phyloP scores from a whole-genome alignment of 1,140 invertebrate species.

The Holcopasites calliopsidis region DNA sequence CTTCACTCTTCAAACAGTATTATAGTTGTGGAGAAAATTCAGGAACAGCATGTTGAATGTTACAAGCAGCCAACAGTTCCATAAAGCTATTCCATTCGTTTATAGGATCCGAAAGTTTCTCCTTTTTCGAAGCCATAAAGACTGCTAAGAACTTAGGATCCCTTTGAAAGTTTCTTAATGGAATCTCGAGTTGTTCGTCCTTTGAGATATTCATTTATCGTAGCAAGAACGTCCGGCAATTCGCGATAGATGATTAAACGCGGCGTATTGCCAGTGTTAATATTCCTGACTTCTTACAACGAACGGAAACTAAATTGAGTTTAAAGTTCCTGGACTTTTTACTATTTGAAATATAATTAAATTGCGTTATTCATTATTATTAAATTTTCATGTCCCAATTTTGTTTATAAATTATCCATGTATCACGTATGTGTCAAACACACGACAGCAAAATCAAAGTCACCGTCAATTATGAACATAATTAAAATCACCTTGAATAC shows the following conservation, averaged over 20 bases:
- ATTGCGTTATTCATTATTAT: no score
- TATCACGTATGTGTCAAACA: no score
- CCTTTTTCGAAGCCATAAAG: not conserved
- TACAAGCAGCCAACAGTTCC: not conserved
- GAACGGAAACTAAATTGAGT: not conserved
- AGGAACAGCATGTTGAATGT: not conserved
- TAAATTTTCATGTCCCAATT: no score
- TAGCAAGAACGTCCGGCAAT: not conserved
- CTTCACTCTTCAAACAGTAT: no score
- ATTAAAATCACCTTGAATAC: not conserved
- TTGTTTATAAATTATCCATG: no score
- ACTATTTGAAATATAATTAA: no score
- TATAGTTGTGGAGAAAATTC: not conserved
- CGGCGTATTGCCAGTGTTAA: not conserved
- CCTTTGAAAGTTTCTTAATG: not conserved
- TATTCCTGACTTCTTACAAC: not conserved
- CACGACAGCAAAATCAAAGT: no score
- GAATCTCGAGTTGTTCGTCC: not conserved
- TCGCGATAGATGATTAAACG: not conserved
- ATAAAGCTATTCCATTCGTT: not conserved
- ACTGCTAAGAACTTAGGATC: not conserved
- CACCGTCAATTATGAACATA: not conserved
- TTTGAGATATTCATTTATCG: slow-evolving; percentile 6
- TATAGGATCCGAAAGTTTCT: not conserved
- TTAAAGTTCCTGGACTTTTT: no score